Conservation (phyloP, 2,113 vertebrate genomes). For the Empidonax traillii region DNA sequence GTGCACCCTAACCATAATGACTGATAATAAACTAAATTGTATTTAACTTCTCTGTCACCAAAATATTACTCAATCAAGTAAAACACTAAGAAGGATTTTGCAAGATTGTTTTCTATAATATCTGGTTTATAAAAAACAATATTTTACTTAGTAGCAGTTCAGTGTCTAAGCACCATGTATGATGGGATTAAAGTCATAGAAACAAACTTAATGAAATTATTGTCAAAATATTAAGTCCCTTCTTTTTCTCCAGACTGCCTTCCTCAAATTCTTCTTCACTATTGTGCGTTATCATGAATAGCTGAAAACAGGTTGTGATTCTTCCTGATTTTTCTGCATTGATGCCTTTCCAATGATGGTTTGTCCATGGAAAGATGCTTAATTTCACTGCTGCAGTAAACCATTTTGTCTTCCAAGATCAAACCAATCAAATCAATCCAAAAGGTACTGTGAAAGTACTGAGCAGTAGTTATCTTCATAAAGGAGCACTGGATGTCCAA, state of each 20-base stretch:
- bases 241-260: background rate
- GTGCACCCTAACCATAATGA: conserved; percentile 28
- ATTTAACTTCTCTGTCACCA: background rate
- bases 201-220: background rate
- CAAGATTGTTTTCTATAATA: conserved; percentile 58
- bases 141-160: conserved; percentile 9
- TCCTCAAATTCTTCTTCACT: background rate
- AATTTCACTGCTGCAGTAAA: conserved; percentile 25
- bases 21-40: conserved; percentile 21
- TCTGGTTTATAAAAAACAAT: conserved; percentile 43
- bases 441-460: background rate
- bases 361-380: conserved; percentile 58
- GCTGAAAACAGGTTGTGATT: background rate
- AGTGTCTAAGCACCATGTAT: conserved; percentile 14
- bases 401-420: background rate
- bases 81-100: conserved; percentile 54
- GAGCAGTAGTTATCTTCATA: background rate
- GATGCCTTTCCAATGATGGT: background rate
- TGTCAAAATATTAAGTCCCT: background rate
- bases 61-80: background rate
- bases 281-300: background rate
- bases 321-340: background rate
- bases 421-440: background rate
- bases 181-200: conserved; percentile 10
- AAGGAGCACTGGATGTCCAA: conserved; percentile 1